Percentiles rank a stretch among this genome's conserved stretches.
Evolutionary conservation across 2,888 invertebrate genomes (phyloP).

Genomic region (Phytoseiulus persimilis): DNA sequence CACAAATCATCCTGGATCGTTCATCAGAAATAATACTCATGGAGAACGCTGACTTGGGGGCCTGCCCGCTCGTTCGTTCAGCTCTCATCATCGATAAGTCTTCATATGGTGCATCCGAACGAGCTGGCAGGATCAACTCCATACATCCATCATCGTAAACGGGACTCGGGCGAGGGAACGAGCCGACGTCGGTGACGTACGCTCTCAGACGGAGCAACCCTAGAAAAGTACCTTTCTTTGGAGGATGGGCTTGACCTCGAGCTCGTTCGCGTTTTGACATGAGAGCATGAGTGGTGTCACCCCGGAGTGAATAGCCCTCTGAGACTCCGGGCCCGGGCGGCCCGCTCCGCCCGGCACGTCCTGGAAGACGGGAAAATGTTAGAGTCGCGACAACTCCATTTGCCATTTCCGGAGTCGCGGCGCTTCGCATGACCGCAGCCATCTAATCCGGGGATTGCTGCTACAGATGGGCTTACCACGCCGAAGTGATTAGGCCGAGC

Average conservation of each 20-base stretch:
- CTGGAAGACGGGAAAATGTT: neutral
- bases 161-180: neutral
- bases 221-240: conserved; percentile 60
- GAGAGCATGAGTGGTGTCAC: conserved; percentile 83
- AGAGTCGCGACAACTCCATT: neutral
- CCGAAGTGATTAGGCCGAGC: neutral
- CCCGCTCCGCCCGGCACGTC: neutral
- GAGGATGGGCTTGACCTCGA: conserved; percentile 65
- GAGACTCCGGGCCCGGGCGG: neutral
- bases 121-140: neutral
- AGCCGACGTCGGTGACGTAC: neutral
- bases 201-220: neutral
- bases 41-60: neutral
- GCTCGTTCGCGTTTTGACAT: conserved; percentile 75
- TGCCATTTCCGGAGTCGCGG: neutral
- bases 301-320: conserved; percentile 51
- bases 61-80: neutral
- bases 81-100: no score
- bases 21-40: neutral
- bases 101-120: no score
- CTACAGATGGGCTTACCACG: neutral
- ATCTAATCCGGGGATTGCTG: neutral
- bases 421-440: neutral
- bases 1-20: neutral
- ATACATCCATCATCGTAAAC: neutral